These are phyloP conservation scores for Notodonta ziczac DNA, from an alignment of 2,888 invertebrate species.

Conservation along the genomic window DNA sequence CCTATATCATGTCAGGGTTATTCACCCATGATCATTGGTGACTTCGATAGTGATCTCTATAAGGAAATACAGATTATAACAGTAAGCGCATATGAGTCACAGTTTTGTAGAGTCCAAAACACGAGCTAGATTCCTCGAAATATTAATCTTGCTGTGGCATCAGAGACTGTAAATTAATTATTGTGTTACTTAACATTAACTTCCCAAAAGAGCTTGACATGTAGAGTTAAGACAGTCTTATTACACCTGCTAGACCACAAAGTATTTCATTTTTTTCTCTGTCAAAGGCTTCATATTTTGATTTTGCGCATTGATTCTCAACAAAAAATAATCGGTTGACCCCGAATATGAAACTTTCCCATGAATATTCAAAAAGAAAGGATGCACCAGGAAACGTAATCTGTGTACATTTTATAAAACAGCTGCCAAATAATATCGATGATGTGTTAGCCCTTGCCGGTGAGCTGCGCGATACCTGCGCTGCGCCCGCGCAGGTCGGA, in stretches of 20 bases:
- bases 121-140: not conserved
- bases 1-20: not conserved
- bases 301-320: not conserved
- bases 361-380: constrained; percentile 52
- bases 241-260: no score
- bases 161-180: not conserved
- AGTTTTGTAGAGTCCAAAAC: not conserved
- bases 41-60: not conserved
- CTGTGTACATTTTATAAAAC: constrained; percentile 47
- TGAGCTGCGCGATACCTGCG: constrained; percentile 61
- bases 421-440: constrained; percentile 62
- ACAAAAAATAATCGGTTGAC: constrained; percentile 21
- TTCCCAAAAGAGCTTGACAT: no score
- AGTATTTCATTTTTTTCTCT: not conserved
- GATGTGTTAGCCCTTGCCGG: constrained; percentile 54
- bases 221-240: no score
- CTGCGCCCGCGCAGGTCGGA: constrained; percentile 67
- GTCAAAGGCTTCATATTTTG: not conserved
- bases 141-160: not conserved
- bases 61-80: constrained; percentile 6
- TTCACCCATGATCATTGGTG: not conserved
- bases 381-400: constrained; percentile 61
- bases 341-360: constrained; percentile 50
- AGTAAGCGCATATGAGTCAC: constrained; percentile 1
- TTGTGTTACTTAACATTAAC: no score